Base-by-base conservation (phyloP, 2,888 invertebrate genomes). In the Ophion costatus region DNA sequence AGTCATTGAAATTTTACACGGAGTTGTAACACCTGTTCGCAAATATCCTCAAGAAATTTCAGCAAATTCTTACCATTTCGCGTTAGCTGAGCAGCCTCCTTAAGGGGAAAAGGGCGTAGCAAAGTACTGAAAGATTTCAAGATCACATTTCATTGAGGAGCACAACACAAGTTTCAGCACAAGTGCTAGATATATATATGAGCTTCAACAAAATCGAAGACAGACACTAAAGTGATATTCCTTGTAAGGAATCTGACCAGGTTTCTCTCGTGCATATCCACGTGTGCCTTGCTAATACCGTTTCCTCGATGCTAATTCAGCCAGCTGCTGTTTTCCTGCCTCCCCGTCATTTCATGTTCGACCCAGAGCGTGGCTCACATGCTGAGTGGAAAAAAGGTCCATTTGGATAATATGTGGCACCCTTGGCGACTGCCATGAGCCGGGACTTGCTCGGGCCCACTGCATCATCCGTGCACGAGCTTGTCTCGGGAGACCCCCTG, bases 281-380 rank as follows among this genome's bases (percentile, higher is more conserved):
- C 59, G 66, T 71, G 42, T 80, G 70, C 71, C 80, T 75, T 14
- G 75, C 64, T 71, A 38, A 71, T 83, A 71, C 83, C 80, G 83
- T 80, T 83, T 84, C 83, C 76, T 84, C 77, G 69, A 84, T 84
- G 80, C 80, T 84, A 84, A 84, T 84, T 84, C 80, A 66, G 73
- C 77, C 76, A 66, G 80, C 75, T 70, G 75, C 73, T 77, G 66
- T 42, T 70, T 63, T 22, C 67, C 33, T 61, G 51, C 38, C 22
- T 45, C 10, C 20, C 33, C 57, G 5, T 56, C 20, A 77, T 77
- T 84, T 73, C 29, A 20, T 17, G 42, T 70, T 73, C 45, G 80
- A 56, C 59, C 56, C 59, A 61, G 22, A 42, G 56, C 42, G 71
- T n/a, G 57, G 42, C n/a, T 20, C 67, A 66, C 80, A 67, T 76